Conservation (phyloP, 2,888 invertebrate species). For the Marasmarcha lunaedactyla region DNA sequence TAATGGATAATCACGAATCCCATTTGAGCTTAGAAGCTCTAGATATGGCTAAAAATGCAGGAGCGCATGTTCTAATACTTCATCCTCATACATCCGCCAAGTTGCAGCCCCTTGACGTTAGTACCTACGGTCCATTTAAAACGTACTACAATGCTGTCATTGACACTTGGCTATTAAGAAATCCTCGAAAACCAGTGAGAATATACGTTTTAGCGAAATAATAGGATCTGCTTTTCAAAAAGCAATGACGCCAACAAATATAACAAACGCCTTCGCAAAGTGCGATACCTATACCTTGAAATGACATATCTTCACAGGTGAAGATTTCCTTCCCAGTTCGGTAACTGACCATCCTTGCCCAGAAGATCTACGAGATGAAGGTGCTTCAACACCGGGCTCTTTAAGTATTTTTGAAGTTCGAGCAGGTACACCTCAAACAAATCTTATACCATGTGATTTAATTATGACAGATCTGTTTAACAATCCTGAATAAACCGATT, state of each 20-base stretch:
- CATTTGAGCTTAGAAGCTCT: too few relatives aligned
- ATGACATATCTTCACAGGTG: slow-evolving; percentile 13
- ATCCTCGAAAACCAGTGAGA: slow-evolving; percentile 27
- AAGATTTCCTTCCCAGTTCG: too few relatives aligned
- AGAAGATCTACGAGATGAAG: slow-evolving; percentile 5
- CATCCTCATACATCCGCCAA: too few relatives aligned
- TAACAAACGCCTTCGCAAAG: too few relatives aligned
- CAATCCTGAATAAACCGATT: too few relatives aligned
- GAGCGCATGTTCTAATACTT: too few relatives aligned
- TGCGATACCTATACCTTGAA: too few relatives aligned
- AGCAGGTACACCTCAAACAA: slow-evolving; percentile 2
- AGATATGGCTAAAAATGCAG: too few relatives aligned
- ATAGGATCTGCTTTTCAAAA: slow-evolving; percentile 22
- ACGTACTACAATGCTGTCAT: slow-evolving; percentile 18
- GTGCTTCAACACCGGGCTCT: too few relatives aligned
- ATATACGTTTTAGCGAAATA: too few relatives aligned
- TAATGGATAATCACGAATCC: too few relatives aligned
- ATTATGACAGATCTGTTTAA: neutral
- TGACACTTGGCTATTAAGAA: slow-evolving; percentile 26
- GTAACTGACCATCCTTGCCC: slow-evolving; percentile 12
- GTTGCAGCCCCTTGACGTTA: slow-evolving; percentile 13
- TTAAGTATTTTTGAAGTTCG: slow-evolving; percentile 5
- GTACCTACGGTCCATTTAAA: slow-evolving; percentile 22
- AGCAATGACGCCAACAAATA: slow-evolving; percentile 26
- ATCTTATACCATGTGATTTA: neutral